A percentile compares a stretch with the other conserved stretches of the same genome.
Conservation (phyloP, 2,888 invertebrate genomes). For the Sesamia inferens region DNA sequence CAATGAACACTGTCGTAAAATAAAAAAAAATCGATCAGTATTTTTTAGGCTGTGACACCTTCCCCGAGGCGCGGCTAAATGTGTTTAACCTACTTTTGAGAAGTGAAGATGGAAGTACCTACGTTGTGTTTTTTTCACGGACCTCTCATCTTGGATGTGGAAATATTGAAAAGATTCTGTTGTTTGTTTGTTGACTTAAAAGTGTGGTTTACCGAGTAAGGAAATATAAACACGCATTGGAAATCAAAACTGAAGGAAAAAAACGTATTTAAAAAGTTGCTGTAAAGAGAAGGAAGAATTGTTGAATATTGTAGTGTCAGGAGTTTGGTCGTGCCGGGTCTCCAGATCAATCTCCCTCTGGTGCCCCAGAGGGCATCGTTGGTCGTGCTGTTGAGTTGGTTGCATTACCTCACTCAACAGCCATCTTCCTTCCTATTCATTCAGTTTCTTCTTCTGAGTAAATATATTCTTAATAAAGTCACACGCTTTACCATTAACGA, state of each 20-base stretch:
- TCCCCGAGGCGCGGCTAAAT: conserved; percentile 37
- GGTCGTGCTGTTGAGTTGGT: too few species aligned
- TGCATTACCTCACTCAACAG: too few species aligned
- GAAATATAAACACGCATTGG: neutral
- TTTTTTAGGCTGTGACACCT: conserved; percentile 39
- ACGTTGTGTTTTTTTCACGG: conserved; percentile 23
- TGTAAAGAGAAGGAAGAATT: neutral
- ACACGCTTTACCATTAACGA: too few species aligned
- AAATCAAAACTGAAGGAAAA: neutral
- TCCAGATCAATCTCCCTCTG: too few species aligned
- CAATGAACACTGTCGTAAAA: neutral
- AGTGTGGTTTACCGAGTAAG: neutral
- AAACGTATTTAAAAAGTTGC: neutral
- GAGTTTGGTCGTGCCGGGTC: too few species aligned
- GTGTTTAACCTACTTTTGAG: conserved; percentile 51
- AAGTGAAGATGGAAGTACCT: conserved; percentile 31
- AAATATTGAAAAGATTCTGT: conserved; percentile 14
- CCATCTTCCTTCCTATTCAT: too few species aligned
- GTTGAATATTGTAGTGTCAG: too few species aligned
- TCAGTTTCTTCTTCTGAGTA: too few species aligned
- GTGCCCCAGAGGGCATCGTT: too few species aligned
- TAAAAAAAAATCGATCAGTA: neutral
- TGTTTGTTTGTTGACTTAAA: conserved; percentile 18
- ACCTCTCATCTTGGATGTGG: conserved; percentile 2
- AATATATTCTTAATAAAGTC: too few species aligned